Base-by-base conservation (phyloP, 2,888 invertebrate species). In the Drosophila robusta region DNA sequence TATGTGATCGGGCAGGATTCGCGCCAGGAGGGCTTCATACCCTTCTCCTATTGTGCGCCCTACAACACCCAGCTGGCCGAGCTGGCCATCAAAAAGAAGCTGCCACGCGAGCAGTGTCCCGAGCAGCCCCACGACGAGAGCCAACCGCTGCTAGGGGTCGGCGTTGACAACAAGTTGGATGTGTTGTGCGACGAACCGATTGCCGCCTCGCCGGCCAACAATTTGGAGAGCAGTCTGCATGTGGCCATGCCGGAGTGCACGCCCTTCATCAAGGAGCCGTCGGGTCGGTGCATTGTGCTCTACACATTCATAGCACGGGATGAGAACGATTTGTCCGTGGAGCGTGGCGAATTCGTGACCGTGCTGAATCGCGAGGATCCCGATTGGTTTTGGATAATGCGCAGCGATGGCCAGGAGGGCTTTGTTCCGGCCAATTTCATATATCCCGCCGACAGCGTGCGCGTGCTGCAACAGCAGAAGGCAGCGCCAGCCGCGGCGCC, bases 351-450 rank as follows among this genome's bases (percentile, higher is more conserved):
- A 91, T 97, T 98, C 93, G 98, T 98, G n/a, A 98, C 98, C 63
- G 97, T 98, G 12, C 93, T 98, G 58, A 98, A 98, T 92, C 94
- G 97, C 88, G 98, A 98, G 91, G 98, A 98, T 92, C 96, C 97
- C 0, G 98, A 98, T 92, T 98, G 98, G 98, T 98, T 96, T 92
- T 98, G 98, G 98, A 97, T 98, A 55, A 95, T 97, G 39, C 94
- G 98, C 78, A 96, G 96, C 79, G 97, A 98, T 90, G 97, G 97
- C 0, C 97, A 97, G 84, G 98, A 98, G 92, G 98, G 98, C 0
- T 98, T 98, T 91, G 98, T 98, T 54, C 98, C 98, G 0, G 96
- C 97, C 7, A 97, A 97, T 24, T 98, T 98, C 90, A 97, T 98
- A 0, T 98, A 98, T 93, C 98, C 98, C 0, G 97, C 96, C 16